These are phyloP conservation scores for Condylostylus longicornis DNA, from an alignment of 1,140 invertebrate genomes.

Conservation along the genomic window DNA sequence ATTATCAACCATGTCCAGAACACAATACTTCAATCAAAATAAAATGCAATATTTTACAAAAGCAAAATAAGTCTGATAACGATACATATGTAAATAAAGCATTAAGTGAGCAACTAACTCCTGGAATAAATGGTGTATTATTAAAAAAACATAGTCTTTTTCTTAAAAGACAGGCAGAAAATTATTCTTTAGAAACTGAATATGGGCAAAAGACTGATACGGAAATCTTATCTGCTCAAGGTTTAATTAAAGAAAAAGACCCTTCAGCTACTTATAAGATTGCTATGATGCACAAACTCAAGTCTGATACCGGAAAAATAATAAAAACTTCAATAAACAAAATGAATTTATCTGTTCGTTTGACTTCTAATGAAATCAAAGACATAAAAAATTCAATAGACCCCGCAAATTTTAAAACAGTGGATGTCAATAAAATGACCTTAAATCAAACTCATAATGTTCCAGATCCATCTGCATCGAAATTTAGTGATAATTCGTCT, in stretches of 20 bases:
- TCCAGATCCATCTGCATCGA: constrained; percentile 21
- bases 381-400: constrained; percentile 36
- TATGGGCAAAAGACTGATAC: background rate
- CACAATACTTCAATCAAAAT: too few species aligned
- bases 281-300: constrained; percentile 10
- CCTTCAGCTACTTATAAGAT: too few species aligned
- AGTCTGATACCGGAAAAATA: constrained; percentile 9
- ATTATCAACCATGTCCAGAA: constrained; percentile 23
- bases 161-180: constrained; percentile 21
- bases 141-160: constrained; percentile 31
- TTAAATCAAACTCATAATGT: constrained; percentile 33
- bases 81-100: too few species aligned
- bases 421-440: constrained; percentile 35
- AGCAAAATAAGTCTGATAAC: too few species aligned
- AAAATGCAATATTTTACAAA: too few species aligned
- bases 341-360: constrained; percentile 4
- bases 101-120: too few species aligned
- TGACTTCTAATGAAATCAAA: constrained; percentile 7
- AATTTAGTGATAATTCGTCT: constrained; percentile 45
- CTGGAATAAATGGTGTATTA: too few species aligned
- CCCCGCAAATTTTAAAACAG: constrained; percentile 49
- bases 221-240: background rate
- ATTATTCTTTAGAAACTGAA: too few species aligned
- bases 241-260: too few species aligned
- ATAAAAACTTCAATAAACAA: constrained; percentile 10